Percentiles rank a stretch among this genome's conserved stretches.
phyloP scores from a whole-genome alignment of 2,888 invertebrate genomes.

The Brachylomia viminalis region DNA sequence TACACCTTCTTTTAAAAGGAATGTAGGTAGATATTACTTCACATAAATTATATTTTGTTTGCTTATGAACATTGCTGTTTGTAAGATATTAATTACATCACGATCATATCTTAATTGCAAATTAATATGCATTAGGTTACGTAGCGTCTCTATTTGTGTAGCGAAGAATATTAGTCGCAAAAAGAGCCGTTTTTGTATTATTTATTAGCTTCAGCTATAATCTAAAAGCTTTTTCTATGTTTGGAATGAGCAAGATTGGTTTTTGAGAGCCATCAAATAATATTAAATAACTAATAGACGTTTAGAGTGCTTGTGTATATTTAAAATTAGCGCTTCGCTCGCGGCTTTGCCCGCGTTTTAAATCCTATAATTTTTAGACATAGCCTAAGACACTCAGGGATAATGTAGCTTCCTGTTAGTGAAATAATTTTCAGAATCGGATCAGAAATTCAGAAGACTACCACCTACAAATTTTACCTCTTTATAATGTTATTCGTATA shows the following conservation, averaged over 20 bases:
- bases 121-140: constrained; percentile 57
- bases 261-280: constrained; percentile 13
- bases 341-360: background rate
- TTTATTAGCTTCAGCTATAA: constrained; percentile 34
- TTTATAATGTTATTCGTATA: background rate
- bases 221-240: constrained; percentile 28
- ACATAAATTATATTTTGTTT: constrained; percentile 40
- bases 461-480: background rate
- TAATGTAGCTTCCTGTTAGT: background rate
- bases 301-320: background rate
- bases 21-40: constrained; percentile 12
- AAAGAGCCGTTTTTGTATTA: constrained; percentile 22
- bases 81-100: constrained; percentile 55
- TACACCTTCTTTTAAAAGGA: constrained; percentile 18
- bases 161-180: constrained; percentile 31
- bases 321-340: too few species aligned
- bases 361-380: background rate
- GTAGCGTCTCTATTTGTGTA: constrained; percentile 37
- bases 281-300: constrained; percentile 5
- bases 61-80: constrained; percentile 33
- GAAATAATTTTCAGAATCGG: background rate
- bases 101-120: constrained; percentile 56
- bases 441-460: background rate
- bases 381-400: too few species aligned
- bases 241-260: constrained; percentile 11